Conservation (phyloP, 2,797 vertebrate species). For the Pipistrellus pygmaeus region DNA sequence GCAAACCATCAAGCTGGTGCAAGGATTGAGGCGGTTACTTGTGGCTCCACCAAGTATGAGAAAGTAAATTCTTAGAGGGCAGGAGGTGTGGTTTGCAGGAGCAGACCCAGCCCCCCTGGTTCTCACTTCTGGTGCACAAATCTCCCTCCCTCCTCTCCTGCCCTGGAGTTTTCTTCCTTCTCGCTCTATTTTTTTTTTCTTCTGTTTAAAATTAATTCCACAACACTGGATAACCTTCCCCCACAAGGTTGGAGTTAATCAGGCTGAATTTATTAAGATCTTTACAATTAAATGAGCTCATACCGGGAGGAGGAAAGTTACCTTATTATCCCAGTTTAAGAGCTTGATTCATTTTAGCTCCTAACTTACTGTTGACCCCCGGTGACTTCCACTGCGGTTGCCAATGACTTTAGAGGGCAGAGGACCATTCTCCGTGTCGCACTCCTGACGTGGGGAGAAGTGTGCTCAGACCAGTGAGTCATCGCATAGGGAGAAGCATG, state of each 20-base stretch:
- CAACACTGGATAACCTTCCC: constrained; percentile 75
- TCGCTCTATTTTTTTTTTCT: not conserved
- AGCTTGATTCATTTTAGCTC: constrained; percentile 81
- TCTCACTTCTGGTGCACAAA: not conserved
- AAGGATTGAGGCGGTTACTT: not conserved
- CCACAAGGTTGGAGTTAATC: constrained; percentile 82
- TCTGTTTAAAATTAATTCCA: constrained; percentile 77
- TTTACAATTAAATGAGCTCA: constrained; percentile 83
- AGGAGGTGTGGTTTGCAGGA: not conserved
- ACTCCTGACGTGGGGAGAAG: not conserved
- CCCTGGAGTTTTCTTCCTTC: not conserved
- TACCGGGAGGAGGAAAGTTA: constrained; percentile 78
- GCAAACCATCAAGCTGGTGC: not conserved
- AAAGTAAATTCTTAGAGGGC: not conserved
- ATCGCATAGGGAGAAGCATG: accelerated
- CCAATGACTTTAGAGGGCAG: constrained; percentile 82
- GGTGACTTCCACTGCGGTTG: constrained; percentile 74
- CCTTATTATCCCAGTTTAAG: constrained; percentile 83
- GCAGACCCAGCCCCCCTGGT: not conserved
- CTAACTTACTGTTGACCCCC: constrained; percentile 77
- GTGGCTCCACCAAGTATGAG: not conserved
- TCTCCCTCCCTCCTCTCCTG: not conserved
- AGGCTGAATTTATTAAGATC: constrained; percentile 82
- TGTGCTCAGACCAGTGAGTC: constrained; percentile 29
- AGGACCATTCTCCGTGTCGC: constrained; percentile 66